phyloP scores from a whole-genome alignment of 2,113 vertebrate genomes.

The Sorex fumeus region DNA sequence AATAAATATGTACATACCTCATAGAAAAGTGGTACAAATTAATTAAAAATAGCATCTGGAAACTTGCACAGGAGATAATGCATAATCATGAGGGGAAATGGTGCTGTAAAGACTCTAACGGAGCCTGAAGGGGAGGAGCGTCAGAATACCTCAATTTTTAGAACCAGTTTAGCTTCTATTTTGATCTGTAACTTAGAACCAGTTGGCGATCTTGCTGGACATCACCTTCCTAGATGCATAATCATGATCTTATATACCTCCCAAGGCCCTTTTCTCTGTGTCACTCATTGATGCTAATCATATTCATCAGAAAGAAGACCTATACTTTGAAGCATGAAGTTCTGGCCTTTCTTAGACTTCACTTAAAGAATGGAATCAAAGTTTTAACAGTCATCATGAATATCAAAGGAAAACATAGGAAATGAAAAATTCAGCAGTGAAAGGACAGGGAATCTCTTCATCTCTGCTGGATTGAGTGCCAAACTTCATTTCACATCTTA shows the following conservation, averaged over 20 bases:
- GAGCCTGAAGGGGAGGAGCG: not conserved
- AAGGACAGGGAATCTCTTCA: not conserved
- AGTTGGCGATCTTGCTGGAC: not conserved
- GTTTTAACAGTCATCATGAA: slow-evolving; percentile 12
- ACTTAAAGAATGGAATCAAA: not conserved
- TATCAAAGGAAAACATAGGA: slow-evolving; percentile 45
- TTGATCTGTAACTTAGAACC: not conserved
- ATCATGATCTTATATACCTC: not conserved
- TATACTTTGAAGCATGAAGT: slow-evolving; percentile 5
- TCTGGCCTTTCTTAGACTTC: slow-evolving; percentile 34
- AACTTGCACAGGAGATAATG: not conserved
- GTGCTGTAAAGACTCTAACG: not conserved
- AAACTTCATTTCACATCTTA: not conserved
- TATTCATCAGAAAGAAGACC: slow-evolving; percentile 22
- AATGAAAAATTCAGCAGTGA: not conserved
- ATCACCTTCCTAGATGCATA: not conserved
- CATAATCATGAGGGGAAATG: too few relatives aligned
- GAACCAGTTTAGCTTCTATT: not conserved
- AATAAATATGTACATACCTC: not conserved
- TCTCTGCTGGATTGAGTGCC: not conserved
- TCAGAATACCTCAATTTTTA: not conserved
- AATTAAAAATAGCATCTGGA: not conserved
- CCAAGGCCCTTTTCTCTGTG: too few relatives aligned
- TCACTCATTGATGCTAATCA: not conserved
- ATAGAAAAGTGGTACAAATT: slow-evolving; percentile 22